Base-by-base conservation (phyloP, 2,888 invertebrate species). In the Drymonia ruficornis region DNA sequence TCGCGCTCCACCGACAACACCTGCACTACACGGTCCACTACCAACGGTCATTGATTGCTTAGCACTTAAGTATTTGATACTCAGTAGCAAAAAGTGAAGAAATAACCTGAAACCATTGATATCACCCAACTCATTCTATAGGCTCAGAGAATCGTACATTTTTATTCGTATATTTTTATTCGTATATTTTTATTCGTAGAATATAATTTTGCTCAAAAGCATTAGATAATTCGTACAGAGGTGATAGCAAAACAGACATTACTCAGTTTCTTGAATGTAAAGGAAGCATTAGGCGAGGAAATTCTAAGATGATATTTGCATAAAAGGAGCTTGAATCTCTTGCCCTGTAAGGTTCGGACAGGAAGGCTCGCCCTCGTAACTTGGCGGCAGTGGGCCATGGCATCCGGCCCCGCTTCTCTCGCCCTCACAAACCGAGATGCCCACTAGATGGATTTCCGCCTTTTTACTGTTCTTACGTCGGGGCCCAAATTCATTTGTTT, bases 381-480 rank as follows among this genome's bases (percentile, higher is more conserved):
- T 68, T 71, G 70, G 78, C 83, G 79, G 80, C 75, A 86, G 83
- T 81, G 81, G 81, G 65, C 81, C 83, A 77, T 76, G 76, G 45
- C 80, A 70, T 87, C 89, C 89, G 88, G 81, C 57, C 61, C 56
- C 67, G 59, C 65, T 80, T 80, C 75, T 74, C 57, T 55, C 54
- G 61, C 72, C 65, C 74, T 76, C 68, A 63, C 55, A 70, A 70
- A 75, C 77, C 67, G 66, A 69, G 71, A 70, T 68, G 73, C 66
- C 73, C 63, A 78, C 83, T 86, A 86, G 86, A 91, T 89, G 87
- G 86, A 86, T 87, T 90, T 92, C 91, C 91, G 91, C 81, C 81
- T 83, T 82, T 86, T 87, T 84, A 89, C 81, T 84, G 78, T 76
- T 78, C 68, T 74, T 67, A 71, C 68, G 56, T 67, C 56, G 64